Base-by-base conservation (phyloP, 1,140 invertebrate genomes). In the Epicauta chinensis region DNA sequence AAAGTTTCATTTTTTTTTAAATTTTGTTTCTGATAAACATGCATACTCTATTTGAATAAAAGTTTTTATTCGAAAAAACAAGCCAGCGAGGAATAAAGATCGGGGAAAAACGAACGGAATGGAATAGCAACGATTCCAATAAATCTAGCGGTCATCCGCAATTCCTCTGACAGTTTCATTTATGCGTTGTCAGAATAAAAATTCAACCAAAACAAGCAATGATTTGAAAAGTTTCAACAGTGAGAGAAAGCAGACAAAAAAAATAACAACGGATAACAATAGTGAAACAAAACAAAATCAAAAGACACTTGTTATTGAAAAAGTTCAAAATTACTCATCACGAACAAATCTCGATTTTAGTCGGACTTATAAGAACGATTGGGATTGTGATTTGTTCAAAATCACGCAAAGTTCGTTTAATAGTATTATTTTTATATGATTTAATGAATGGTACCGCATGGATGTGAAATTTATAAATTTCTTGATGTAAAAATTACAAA, bases 31-130 rank as follows among this genome's bases (percentile, higher is more conserved):
- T 35, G 13, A 35, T 37, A 23, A 23, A 57, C 55, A 57, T 57
- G 55, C 55, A 57, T 57, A 57, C 55, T 53, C 55, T 57, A 57
- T 53, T 23, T 14, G 31, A 54, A 35, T n/a, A 14, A 34, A 23
- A 23, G 4, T 23, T 23, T 23, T 23, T 23, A 23, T 23, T n/a
- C n/a, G 23, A 23, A 5, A 7, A 7, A 23, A 7, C 23, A 23
- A 23, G 7, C n/a, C n/a, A n/a, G n/a, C n/a, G n/a, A 23, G 7
- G 23, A 7, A 23, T 23, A 23, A 23, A 23, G 17, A 2, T 3
- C n/a, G 7, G 23, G 23, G 23, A 23, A 23, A 23, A 23, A 23
- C 7, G 23, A 23, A 23, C 23, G 23, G 23, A 38, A 42, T 52
- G 41, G 14, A 30, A 23, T 23, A 36, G 3, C 14, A 37, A 16